These are phyloP conservation scores for Drosophila ezoana DNA, from an alignment of 2,888 invertebrate genomes.

Conservation along the genomic window DNA sequence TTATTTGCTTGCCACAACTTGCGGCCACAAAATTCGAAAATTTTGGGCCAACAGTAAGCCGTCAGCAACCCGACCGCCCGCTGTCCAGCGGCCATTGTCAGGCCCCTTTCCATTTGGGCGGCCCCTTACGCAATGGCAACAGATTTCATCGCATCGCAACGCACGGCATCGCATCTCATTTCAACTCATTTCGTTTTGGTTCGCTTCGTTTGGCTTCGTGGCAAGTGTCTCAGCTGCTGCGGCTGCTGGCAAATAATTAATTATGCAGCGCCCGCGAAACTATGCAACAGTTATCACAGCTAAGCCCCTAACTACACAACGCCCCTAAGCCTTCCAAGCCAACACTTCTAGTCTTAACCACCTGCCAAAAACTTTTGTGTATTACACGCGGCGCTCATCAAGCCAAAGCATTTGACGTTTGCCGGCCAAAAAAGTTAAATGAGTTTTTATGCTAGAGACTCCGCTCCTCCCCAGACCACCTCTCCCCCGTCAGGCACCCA, in stretches of 20 bases:
- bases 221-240: constrained; percentile 22
- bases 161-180: constrained; percentile 44
- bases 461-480: neutral
- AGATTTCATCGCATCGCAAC: constrained; percentile 49
- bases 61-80: neutral
- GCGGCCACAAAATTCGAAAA: constrained; percentile 67
- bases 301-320: neutral
- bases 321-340: neutral
- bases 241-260: constrained; percentile 67
- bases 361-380: constrained; percentile 67
- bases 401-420: constrained; percentile 70
- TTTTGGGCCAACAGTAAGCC: constrained; percentile 26
- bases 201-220: constrained; percentile 36
- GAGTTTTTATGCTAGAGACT: constrained; percentile 75
- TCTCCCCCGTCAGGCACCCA: no score
- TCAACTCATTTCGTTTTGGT: constrained; percentile 46
- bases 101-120: neutral
- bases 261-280: constrained; percentile 68
- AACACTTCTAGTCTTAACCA: constrained; percentile 37
- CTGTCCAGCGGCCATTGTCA: neutral
- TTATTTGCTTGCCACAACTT: constrained; percentile 64
- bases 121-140: constrained; percentile 22
- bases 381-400: constrained; percentile 62
- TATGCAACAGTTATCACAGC: constrained; percentile 73
- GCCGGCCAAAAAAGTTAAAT: constrained; percentile 79